These are phyloP conservation scores for Tipula confusa DNA, from an alignment of 2,888 invertebrate genomes.

Conservation along the genomic window DNA sequence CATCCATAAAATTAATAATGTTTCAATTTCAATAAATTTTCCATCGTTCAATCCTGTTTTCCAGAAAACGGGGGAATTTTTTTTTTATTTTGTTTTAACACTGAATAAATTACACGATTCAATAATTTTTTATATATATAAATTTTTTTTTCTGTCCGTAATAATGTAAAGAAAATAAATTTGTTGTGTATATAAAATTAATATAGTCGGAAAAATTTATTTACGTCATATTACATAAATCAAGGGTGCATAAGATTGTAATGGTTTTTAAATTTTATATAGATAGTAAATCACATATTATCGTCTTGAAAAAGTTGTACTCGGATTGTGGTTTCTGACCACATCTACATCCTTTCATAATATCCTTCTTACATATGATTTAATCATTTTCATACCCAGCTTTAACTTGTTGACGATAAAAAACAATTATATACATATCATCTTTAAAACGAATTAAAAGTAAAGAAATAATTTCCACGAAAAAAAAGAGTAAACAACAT, in stretches of 20 bases:
- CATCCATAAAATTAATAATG: background rate
- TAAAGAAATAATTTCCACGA: background rate
- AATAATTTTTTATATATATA: background rate
- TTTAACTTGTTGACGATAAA: background rate
- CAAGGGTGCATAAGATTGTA: too few species aligned
- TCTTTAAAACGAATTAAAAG: background rate
- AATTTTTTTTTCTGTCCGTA: background rate
- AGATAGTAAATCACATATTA: too few species aligned
- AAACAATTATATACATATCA: background rate
- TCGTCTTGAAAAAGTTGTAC: too few species aligned
- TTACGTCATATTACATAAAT: too few species aligned
- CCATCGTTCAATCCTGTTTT: background rate
- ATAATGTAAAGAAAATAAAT: background rate
- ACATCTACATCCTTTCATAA: too few species aligned
- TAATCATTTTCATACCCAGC: background rate
- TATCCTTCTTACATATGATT: too few species aligned
- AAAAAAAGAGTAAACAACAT: background rate
- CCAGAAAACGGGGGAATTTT: background rate
- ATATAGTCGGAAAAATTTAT: background rate
- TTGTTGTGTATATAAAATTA: background rate
- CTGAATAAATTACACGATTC: background rate
- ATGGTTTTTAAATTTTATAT: too few species aligned
- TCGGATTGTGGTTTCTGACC: too few species aligned
- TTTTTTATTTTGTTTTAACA: background rate
- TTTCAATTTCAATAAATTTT: conserved; percentile 12